These are phyloP conservation scores for Liodrosophila aerea DNA, from an alignment of 2,888 invertebrate species.

Conservation along the genomic window DNA sequence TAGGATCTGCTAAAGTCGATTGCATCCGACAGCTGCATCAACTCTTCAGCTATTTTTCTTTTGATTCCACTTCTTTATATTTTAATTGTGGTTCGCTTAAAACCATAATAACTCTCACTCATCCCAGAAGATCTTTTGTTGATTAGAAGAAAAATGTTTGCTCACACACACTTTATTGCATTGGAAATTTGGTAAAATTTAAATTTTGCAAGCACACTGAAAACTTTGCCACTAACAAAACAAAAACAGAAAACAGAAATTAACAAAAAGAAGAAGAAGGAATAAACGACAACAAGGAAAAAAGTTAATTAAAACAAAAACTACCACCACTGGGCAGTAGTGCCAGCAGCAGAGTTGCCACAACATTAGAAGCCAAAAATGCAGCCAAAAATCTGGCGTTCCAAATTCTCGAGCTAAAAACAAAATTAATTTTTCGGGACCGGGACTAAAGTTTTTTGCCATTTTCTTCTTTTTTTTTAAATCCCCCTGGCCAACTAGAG, in stretches of 20 bases:
- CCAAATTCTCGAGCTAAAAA: constrained; percentile 57
- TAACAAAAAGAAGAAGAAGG: constrained; percentile 14
- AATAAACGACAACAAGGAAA: constrained; percentile 26
- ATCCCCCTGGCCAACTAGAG: constrained; percentile 30
- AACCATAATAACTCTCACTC: no score
- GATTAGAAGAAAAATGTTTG: no score
- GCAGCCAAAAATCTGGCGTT: constrained; percentile 59
- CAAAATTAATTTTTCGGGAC: constrained; percentile 69
- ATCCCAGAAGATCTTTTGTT: no score
- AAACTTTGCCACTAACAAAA: constrained; percentile 34
- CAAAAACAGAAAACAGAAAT: no score
- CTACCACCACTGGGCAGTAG: constrained; percentile 11
- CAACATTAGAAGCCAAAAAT: constrained; percentile 62
- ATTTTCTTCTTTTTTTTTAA: constrained; percentile 15
- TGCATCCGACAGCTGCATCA: no score
- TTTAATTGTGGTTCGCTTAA: no score
- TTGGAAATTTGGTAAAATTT: constrained; percentile 52
- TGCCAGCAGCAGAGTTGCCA: constrained; percentile 43
- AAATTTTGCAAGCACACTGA: constrained; percentile 29
- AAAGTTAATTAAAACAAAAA: constrained; percentile 71
- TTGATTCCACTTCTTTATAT: no score
- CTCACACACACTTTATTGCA: constrained; percentile 26
- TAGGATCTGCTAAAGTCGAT: no score
- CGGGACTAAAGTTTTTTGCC: constrained; percentile 45
- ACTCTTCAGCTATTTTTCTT: no score